phyloP scores from a whole-genome alignment of 2,888 invertebrate genomes.

The Dendrolimus pini region DNA sequence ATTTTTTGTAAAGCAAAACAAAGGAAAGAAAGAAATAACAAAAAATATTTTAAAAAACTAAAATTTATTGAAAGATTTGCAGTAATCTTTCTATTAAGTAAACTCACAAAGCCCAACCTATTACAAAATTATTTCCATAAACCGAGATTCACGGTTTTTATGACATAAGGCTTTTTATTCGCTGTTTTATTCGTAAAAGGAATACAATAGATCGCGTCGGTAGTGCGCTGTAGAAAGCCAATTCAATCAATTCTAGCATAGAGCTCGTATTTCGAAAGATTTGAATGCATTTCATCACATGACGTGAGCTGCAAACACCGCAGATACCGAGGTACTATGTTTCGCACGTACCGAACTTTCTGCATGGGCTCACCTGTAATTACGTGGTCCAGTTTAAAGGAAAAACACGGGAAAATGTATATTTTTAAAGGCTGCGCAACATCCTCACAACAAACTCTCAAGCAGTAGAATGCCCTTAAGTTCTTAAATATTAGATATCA shows the following conservation, averaged over 20 bases:
- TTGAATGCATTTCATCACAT: constrained; percentile 58
- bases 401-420: constrained; percentile 18
- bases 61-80: too few relatives aligned
- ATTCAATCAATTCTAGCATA: constrained; percentile 57
- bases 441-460: too few relatives aligned
- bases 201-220: constrained; percentile 44
- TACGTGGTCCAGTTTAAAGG: constrained; percentile 27
- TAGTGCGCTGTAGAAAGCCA: constrained; percentile 48
- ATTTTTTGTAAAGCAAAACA: too few relatives aligned
- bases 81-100: too few relatives aligned
- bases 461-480: too few relatives aligned
- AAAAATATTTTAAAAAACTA: too few relatives aligned
- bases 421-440: too few relatives aligned
- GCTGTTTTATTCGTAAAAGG: constrained; percentile 1
- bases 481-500: too few relatives aligned
- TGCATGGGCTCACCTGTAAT: constrained; percentile 28
- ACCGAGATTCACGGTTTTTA: neutral
- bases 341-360: constrained; percentile 8
- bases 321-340: constrained; percentile 15
- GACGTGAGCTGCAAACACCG: constrained; percentile 28
- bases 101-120: too few relatives aligned
- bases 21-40: too few relatives aligned
- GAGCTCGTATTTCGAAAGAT: constrained; percentile 50
- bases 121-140: neutral
- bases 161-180: neutral